These are phyloP conservation scores for Caenorhabditis sp. DNA, from an alignment of 2,888 invertebrate genomes.

Conservation along the genomic window DNA sequence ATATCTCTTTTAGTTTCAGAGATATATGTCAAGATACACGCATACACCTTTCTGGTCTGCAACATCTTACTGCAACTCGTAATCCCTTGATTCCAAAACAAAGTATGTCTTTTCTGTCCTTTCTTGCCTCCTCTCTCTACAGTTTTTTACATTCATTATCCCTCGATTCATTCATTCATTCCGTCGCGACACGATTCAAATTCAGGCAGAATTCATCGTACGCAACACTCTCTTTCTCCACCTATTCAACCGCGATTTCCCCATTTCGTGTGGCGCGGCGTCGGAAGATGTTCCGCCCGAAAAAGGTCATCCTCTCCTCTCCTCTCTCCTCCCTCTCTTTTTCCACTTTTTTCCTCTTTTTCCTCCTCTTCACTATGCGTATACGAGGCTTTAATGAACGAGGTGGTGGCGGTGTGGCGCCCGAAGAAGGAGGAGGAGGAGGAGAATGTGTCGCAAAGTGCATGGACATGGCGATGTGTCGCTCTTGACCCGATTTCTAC, in stretches of 20 bases:
- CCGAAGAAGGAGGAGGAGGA: too few relatives aligned
- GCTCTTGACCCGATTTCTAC: conserved; percentile 54
- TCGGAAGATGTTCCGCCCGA: conserved; percentile 35
- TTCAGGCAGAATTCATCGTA: conserved; percentile 11
- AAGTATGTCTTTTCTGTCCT: background rate
- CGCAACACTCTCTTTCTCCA: background rate
- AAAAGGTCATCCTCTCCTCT: conserved; percentile 29
- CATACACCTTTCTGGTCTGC: too few relatives aligned
- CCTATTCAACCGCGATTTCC: conserved; percentile 5
- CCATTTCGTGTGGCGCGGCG: conserved; percentile 20
- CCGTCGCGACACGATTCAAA: conserved; percentile 12
- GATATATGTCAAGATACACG: too few relatives aligned
- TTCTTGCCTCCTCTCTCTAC: background rate
- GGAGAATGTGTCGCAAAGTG: conserved; percentile 43
- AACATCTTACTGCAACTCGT: too few relatives aligned
- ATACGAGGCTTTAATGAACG: conserved; percentile 54
- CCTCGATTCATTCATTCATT: background rate
- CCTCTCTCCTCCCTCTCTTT: background rate
- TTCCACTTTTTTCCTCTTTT: conserved; percentile 1
- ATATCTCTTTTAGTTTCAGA: too few relatives aligned
- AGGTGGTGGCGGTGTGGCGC: conserved; percentile 6
- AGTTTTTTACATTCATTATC: background rate
- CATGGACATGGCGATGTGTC: background rate
- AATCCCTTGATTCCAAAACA: background rate
- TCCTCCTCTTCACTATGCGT: conserved; percentile 25